Evolutionary conservation across 2,797 vertebrate species (phyloP), one percentile per base, ranked within the genome.

Genomic region (Cyclura pinguis): DNA sequence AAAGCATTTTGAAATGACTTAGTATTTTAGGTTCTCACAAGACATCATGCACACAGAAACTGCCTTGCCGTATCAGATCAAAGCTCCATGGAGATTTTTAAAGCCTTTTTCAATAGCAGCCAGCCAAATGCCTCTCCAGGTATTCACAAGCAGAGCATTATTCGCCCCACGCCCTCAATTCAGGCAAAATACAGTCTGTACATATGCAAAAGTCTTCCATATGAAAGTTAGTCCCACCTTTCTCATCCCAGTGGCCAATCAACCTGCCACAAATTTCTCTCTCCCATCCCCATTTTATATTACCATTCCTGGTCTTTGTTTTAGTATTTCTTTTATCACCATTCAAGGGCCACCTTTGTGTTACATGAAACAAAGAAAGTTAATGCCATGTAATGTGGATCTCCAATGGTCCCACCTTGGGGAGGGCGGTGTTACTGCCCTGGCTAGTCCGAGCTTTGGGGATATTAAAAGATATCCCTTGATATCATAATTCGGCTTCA

Each of bases 171-270:
- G 1, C 9, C 3, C 83, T 76, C 47, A 69, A 55, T 67, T 62
- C 52, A 80, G 27, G 83, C 74, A 80, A 89, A 69, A 84, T 80
- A 10, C 55, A 72, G 67, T 69, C 67, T 69, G 67, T 69, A 32
- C 3, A 3, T 32, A 32, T 10, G 67, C 6, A 69, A 69, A 69
- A 69, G 3, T 69, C 10, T 69, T 32, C 67, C 67, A 69, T 69
- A 3, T 72, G 83, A 84, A n/a, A 84, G 47, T 84, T 32, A 29
- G 18, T 35, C 32, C 50, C 13, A 50, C 32, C 18, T 55, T 50
- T 73, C 84, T 72, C 42, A 50, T 67, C 29, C 3, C 9, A 69
- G 67, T 69, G 9, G 10, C 67, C 27, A 69, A 69, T 32, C 29
- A 32, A 18, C 10, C 7, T 22, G 55, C 47, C 59, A 50, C 8